Base-by-base conservation (phyloP, 2,797 vertebrate genomes). In the Acropternis orthonyx region DNA sequence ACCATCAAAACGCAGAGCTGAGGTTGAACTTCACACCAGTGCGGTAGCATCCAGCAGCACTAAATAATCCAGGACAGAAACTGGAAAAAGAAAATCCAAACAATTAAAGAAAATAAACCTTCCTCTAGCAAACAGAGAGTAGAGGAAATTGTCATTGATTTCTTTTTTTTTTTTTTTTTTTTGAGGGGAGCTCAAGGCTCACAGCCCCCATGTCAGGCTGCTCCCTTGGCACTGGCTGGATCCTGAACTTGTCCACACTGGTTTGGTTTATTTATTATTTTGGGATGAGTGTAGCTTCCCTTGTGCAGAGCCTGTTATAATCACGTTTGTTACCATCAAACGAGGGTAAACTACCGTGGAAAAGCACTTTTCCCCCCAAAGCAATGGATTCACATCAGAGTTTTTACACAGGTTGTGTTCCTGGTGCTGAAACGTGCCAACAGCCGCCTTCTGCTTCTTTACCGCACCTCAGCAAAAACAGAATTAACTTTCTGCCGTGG, bases 241-340 rank as follows among this genome's bases (percentile, higher is more conserved):
- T 89, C 88, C 68, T 54, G 17, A 88, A 79, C 93, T 75, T 89
- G 92, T 82, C 90, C 68, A 32, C 84, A 83, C 91, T 62, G 65
- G 88, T 89, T 93, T 79, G 76, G 79, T 78, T 96, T 83, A 85
- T 92, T 95, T 93, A 59, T 88, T 90, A 55, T 87, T 92, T 87
- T 49, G 41, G 76, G 85, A 54, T 87, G n/a, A 86, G 48, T 3
- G 36, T 48, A 87, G 59, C 59, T 91, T 89, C 71, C 69, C 74
- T 75, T 0, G 0, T 52, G 48, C 55, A 79, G 44, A 85, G 59
- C 39, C 52, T 91, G n/a, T 73, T 87, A 30, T n/a, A 87, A 87
- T 44, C 27, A 67, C 5, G 26, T 72, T 37, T 37, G 37, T 37
- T 37, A 37, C 37, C 37, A 37, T 37, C 37, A 65, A 93, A 73